Base-by-base conservation (phyloP, 2,113 vertebrate genomes). In the Rallus limicola region DNA sequence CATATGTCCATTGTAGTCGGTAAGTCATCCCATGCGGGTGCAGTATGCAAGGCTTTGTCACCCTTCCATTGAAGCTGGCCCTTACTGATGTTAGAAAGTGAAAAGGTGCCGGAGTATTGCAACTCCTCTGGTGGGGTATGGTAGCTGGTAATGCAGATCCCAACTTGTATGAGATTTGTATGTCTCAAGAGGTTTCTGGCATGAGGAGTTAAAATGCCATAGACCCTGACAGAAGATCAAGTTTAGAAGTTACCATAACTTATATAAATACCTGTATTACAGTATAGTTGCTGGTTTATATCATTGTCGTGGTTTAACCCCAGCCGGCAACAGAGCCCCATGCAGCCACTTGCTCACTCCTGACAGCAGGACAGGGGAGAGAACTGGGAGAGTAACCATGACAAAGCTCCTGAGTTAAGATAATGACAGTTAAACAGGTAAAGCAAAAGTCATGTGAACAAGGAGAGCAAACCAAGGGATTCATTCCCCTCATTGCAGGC, bases 1-100 rank as follows among this genome's bases (percentile, higher is more conserved):
- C 0, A 10, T 28, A 8, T 10, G 23, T 8, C 21, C n/a, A 0
- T 33, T 31, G 0, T 19, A 4, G 26, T 16, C 9, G 11, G 21
- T 71, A 23, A 33, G n/a, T 42, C 16, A 1, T 31, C 10, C 33
- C 8, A 2, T 28, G 8, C 16, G 33, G 46, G 16, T 20, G 10
- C 44, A 31, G 44, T 46, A 18, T 46, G 44, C 44, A 46, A 46
- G 44, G 44, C 44, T 46, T 46, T 46, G 44, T 46, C 29, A 58
- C 28, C 6, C 10, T 76, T 83, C 15, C 0, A 4, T 38, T 72
- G 33, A 40, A 38, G 25, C 3, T 70, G 26, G 50, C 33, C 21
- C 6, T 53, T 58, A 8, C 13, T 29, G 40, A 28, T 36, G 70
- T 13, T 38, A 19, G 23, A 36, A 20, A 48, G 26, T 5, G 2